Evolutionary conservation across 2,888 invertebrate genomes (phyloP), one percentile per base, ranked within the genome.

Genomic region (Standfussiana lucernea): DNA sequence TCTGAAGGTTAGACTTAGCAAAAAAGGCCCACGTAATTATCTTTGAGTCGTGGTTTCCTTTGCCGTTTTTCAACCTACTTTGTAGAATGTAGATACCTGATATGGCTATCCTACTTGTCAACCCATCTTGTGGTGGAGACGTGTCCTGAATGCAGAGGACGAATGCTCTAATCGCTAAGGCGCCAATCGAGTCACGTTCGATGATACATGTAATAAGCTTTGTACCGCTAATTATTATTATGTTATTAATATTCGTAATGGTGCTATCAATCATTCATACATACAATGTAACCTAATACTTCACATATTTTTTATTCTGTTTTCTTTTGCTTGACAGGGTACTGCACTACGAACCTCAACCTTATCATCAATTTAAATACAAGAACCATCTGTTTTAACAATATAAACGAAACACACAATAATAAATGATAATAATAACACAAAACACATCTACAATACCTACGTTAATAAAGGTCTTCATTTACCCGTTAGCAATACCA

Each of bases 51-150:
- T 74, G 73, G 69, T 75, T 79, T 79, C 64, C 56, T 85, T 77
- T 67, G 71, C 56, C 28, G 56, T 75, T 80, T 79, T 80, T 66
- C 69, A 80, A 79, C 72, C 42, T 75, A 82, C 72, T 50, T 67
- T 45, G 42, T 80, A 79, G n/a, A 65, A 53, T 79, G 37, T 64
- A 80, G 89, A 77, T 85, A 85, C 86, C 88, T 76, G 83, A 89
- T 91, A 92, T 87, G 91, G 92, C 90, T 93, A 92, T 93, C 93
- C 86, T 86, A 82, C 91, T 91, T 93, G 93, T 93, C 90, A 82
- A 87, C 89, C 90, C 83, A 85, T 87, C 85, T 90, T 88, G 87
- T 87, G 83, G 83, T 85, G 47, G 70, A 84, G 84, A 94, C 95
- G 95, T 95, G 95, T 86, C 82, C 66, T 72, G 94, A 93, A 93